phyloP scores from a whole-genome alignment of 2,113 vertebrate genomes.

The Oryzias curvinotus region DNA sequence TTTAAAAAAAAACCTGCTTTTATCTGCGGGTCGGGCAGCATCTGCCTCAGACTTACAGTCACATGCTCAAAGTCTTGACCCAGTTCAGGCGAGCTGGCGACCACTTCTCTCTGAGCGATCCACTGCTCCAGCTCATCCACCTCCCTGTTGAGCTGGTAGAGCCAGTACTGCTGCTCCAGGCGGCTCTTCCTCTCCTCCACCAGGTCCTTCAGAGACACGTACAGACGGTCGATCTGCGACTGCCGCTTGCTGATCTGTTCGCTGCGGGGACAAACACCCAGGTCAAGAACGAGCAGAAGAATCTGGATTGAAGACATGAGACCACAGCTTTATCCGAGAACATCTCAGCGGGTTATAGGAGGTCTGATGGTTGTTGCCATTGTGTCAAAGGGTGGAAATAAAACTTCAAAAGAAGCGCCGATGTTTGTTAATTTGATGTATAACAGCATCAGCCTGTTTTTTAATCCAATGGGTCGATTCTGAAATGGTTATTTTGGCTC shows the following conservation, averaged over 20 bases:
- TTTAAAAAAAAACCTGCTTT: not conserved
- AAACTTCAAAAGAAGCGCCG: too few relatives aligned
- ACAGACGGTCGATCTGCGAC: constrained; percentile 94
- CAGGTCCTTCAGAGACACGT: constrained; percentile 96
- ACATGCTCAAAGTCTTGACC: constrained; percentile 96
- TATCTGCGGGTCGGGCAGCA: not conserved
- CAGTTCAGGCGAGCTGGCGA: constrained; percentile 90
- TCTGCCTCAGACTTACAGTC: constrained; percentile 77
- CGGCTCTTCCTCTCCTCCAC: constrained; percentile 88
- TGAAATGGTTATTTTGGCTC: too few relatives aligned
- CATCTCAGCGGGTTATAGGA: too few relatives aligned
- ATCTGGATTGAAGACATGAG: too few relatives aligned
- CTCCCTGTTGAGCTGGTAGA: constrained; percentile 92
- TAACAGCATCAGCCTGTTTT: too few relatives aligned
- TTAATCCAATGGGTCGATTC: too few relatives aligned
- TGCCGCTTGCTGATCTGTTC: constrained; percentile 94
- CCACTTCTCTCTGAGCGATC: constrained; percentile 94
- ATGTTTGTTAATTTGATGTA: too few relatives aligned
- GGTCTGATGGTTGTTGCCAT: too few relatives aligned
- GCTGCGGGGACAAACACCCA: constrained; percentile 62
- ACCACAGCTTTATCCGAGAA: too few relatives aligned
- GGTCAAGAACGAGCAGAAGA: too few relatives aligned
- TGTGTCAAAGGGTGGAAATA: too few relatives aligned
- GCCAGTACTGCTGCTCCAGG: constrained; percentile 96
- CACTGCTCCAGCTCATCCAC: constrained; percentile 96